Evolutionary conservation across 2,888 invertebrate genomes (phyloP), one percentile per base, ranked within the genome.

Genomic region (Slavum lentiscoides): DNA sequence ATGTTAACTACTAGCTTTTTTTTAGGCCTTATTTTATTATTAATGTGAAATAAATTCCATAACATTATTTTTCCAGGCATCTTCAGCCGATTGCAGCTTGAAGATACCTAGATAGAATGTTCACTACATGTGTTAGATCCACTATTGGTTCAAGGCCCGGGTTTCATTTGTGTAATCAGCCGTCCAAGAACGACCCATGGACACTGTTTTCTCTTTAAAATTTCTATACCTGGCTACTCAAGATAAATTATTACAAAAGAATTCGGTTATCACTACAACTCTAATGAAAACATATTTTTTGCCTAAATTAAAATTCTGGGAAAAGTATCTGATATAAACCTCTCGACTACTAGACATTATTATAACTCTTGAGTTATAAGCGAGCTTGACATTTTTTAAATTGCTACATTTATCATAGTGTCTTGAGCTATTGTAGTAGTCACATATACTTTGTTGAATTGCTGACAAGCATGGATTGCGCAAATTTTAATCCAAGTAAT

Each of bases 1-100:
- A n/a, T 49, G 2, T 64, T 17, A 23, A 43, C 11, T 74, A 62
- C 30, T 37, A 55, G 30, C 43, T 6, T 30, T 30, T 53, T 58
- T 61, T 43, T 67, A 67, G 58, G 43, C 39, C 23, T 59, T 30
- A 59, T 68, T 76, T 75, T n/a, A 59, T 67, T 67, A 67, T 43
- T 72, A 73, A 74, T 82, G 53, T 70, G 39, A 74, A 75, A 74
- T 80, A 81, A 74, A 73, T 70, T 62, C 15, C 64, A 80, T 21
- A 80, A 80, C 80, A 80, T 80, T 80, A 80, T 80, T 80, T 80
- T 80, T 80, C 80, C 80, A 80, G 80, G 80, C 80, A 80, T 80
- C 80, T 80, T 80, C 80, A 80, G 80, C 80, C 80, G 72, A 80
- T 80, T 37, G 80, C 80, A 80, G 80, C 80, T 80, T 66, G 80